A percentile compares a stretch with the other conserved stretches of the same genome.
Evolutionary conservation across 2,888 invertebrate species (phyloP).

Genomic region (Drosophila helvetica): DNA sequence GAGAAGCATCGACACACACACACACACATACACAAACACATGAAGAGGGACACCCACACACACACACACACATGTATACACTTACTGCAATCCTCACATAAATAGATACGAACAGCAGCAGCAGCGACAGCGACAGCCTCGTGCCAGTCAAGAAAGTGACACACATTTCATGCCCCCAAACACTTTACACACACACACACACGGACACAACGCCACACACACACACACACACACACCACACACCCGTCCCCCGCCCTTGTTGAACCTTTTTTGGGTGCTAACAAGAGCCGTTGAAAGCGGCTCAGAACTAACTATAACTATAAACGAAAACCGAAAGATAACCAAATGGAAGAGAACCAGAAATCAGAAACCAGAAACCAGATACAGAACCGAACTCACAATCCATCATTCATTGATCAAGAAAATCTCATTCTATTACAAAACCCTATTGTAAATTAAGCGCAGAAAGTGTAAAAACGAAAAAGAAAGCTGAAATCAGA

Average conservation of each 20-base stretch:
- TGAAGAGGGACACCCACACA: slow-evolving; percentile 22
- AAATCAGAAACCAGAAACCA: slow-evolving; percentile 20
- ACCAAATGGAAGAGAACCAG: slow-evolving; percentile 31
- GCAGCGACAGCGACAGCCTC: slow-evolving; percentile 34
- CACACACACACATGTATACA: slow-evolving; percentile 13
- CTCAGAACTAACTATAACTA: slow-evolving; percentile 24
- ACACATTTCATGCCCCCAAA: slow-evolving; percentile 46
- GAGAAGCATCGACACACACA: slow-evolving; percentile 36
- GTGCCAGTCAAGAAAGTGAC: slow-evolving; percentile 47
- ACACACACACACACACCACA: slow-evolving; percentile 21
- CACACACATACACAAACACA: slow-evolving; percentile 4
- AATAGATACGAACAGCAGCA: slow-evolving; percentile 22
- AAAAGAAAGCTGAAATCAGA: slow-evolving; percentile 34
- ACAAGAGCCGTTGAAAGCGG: slow-evolving; percentile 44
- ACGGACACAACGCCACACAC: slow-evolving; percentile 13
- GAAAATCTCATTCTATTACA: slow-evolving; percentile 66
- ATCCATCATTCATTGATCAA: slow-evolving; percentile 44
- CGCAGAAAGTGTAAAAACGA: slow-evolving; percentile 48
- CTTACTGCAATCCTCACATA: slow-evolving; percentile 27
- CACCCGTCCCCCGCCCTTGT: slow-evolving; percentile 34
- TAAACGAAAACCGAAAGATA: slow-evolving; percentile 39
- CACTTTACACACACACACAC: slow-evolving; percentile 7
- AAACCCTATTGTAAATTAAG: slow-evolving; percentile 81
- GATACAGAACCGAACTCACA: slow-evolving; percentile 12
- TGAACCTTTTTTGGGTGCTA: slow-evolving; percentile 61